Conservation (phyloP, 2,797 vertebrate species). For the Schizothorax lantsangensis region DNA sequence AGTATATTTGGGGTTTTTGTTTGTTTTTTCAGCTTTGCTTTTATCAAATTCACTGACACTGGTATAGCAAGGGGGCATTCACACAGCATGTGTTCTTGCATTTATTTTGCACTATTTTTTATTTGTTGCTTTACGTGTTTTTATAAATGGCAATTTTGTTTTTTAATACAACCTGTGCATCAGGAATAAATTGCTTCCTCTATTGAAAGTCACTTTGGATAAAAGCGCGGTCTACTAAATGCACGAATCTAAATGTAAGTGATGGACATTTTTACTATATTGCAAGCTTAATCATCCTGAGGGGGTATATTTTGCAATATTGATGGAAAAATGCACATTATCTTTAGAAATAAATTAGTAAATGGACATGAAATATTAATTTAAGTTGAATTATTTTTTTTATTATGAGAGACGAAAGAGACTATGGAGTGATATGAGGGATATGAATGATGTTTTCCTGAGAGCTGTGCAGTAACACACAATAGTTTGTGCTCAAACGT, state of each 20-base stretch:
- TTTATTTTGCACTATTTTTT: background rate
- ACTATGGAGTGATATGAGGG: background rate
- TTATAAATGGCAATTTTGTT: background rate
- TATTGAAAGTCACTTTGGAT: background rate
- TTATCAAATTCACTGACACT: background rate
- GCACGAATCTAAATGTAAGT: background rate
- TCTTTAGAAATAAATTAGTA: conserved; percentile 8
- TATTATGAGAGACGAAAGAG: background rate
- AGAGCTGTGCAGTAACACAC: background rate
- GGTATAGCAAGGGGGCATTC: background rate
- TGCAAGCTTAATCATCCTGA: background rate
- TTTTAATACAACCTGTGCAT: background rate
- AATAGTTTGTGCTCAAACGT: too few relatives aligned
- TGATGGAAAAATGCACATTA: background rate
- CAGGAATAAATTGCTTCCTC: background rate
- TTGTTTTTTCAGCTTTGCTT: background rate
- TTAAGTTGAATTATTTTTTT: background rate
- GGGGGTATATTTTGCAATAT: background rate
- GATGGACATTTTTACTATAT: background rate
- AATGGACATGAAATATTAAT: background rate
- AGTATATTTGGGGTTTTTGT: background rate
- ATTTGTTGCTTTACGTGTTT: background rate
- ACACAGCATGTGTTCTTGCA: background rate
- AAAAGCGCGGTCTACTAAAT: background rate
- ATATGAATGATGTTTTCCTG: background rate